Evolutionary conservation across 2,888 invertebrate genomes (phyloP), one percentile per base, ranked within the genome.

Genomic region (Drosophila kanekoi): DNA sequence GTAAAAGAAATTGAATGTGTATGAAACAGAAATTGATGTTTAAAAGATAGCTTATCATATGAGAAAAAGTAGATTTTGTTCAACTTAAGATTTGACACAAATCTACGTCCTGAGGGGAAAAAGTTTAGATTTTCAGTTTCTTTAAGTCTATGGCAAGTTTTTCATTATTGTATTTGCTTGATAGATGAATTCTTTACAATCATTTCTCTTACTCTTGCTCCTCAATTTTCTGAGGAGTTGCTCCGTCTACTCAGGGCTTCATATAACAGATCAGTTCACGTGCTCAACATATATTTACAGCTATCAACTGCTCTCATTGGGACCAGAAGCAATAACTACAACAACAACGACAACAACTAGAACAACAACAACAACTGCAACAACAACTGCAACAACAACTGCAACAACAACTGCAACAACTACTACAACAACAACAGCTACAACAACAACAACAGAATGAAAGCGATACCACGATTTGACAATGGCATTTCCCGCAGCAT

Each of bases 391-490:
- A n/a, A n/a, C n/a, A n/a, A n/a, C n/a, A n/a, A n/a, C n/a, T n/a
- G n/a, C n/a, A n/a, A n/a, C n/a, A n/a, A n/a, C n/a, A n/a, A n/a
- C n/a, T n/a, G n/a, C n/a, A 16, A 40, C 20, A 20, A 3, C 2
- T 2, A 5, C 20, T 1, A 23, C 23, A 23, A 28, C 47, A 47
- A 11, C 18, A 20, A 16, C 0, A 16, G 16, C 40, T 16, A 40
- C 49, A 38, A 28, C 38, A 59, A 59, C 28, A 20, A 8, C 53
- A n/a, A 33, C 18, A 53, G 35, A 43, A 14, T n/a, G 52, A 23
- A 74, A 53, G 57, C 49, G 62, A 76, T 70, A 73, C 45, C 40
- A 45, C 56, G 38, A 54, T 41, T 43, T 61, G 53, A 72, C 67
- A 71, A 45, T 54, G 49, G 40, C 66, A 70, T 18, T 70, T 62